These are phyloP conservation scores for Anhinga anhinga DNA, from an alignment of 2,113 vertebrate species.

Conservation along the genomic window DNA sequence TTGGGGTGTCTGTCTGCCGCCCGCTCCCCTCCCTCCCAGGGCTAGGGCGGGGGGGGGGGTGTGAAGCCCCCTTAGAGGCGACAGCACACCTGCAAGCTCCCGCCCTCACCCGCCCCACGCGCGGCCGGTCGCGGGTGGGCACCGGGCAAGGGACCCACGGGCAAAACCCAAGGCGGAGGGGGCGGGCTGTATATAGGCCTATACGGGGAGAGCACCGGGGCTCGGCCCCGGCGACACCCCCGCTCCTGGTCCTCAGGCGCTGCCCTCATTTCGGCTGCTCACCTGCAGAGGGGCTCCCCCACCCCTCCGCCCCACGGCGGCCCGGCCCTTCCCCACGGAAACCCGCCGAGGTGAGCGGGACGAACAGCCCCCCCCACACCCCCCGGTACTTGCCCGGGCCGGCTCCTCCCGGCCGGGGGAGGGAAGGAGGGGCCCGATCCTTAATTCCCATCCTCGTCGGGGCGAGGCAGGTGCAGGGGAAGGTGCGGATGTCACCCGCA, in stretches of 20 bases:
- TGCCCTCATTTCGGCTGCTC: neutral
- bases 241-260: neutral
- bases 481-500: neutral
- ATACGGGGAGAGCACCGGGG: fast-evolving
- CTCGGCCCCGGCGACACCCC: neutral
- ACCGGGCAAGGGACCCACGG: neutral
- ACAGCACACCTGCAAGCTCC: too few relatives aligned
- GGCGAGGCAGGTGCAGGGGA: neutral
- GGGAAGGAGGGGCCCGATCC: too few relatives aligned
- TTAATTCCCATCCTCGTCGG: neutral
- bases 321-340: neutral
- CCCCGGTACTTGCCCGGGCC: neutral
- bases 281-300: neutral
- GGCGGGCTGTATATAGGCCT: neutral
- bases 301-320: neutral
- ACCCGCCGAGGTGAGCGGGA: neutral
- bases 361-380: too few relatives aligned
- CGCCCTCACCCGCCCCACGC: neutral
- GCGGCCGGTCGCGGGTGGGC: neutral
- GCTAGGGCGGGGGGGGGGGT: fast-evolving
- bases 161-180: neutral
- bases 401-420: neutral
- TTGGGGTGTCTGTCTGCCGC: too few relatives aligned
- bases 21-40: neutral
- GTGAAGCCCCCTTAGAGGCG: too few relatives aligned